These are phyloP conservation scores for Sisor rabdophorus DNA, from an alignment of 2,113 vertebrate genomes.

Conservation along the genomic window DNA sequence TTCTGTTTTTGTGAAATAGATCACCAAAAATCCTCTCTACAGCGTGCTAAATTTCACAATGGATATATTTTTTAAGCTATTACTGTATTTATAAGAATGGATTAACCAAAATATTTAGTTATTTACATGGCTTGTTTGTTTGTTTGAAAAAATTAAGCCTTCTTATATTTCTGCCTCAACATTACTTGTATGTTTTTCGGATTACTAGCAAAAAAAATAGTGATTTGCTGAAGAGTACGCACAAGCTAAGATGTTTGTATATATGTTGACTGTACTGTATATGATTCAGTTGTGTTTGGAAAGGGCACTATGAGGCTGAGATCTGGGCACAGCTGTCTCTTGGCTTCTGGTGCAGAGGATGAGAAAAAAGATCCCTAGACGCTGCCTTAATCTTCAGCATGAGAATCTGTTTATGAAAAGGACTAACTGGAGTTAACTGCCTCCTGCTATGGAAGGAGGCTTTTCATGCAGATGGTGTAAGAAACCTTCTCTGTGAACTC, in stretches of 20 bases:
- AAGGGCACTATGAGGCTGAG: background rate
- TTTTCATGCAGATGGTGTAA: constrained; percentile 62
- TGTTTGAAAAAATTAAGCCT: constrained; percentile 14
- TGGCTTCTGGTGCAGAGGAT: constrained; percentile 50
- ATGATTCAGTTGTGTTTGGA: background rate
- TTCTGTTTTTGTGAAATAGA: too few species aligned
- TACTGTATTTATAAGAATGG: background rate
- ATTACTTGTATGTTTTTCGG: constrained; percentile 20
- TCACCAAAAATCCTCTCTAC: background rate
- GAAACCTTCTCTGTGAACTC: constrained; percentile 18
- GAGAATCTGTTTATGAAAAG: constrained; percentile 63
- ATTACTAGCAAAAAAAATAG: constrained; percentile 19
- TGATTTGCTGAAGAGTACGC: background rate
- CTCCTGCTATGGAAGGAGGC: constrained; percentile 57
- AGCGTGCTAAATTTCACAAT: background rate
- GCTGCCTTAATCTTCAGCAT: constrained; percentile 64
- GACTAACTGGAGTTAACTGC: constrained; percentile 60
- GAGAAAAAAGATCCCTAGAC: constrained; percentile 57
- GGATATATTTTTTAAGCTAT: background rate
- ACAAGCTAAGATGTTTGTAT: background rate
- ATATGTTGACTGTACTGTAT: background rate
- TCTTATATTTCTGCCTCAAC: background rate
- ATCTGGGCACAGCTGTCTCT: constrained; percentile 47
- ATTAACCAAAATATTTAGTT: constrained; percentile 13
- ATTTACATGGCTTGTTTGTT: background rate